Percentiles rank a stretch among this genome's conserved stretches.
These are phyloP conservation scores for Tuta absoluta DNA, from an alignment of 2,888 invertebrate genomes.

Conservation along the genomic window DNA sequence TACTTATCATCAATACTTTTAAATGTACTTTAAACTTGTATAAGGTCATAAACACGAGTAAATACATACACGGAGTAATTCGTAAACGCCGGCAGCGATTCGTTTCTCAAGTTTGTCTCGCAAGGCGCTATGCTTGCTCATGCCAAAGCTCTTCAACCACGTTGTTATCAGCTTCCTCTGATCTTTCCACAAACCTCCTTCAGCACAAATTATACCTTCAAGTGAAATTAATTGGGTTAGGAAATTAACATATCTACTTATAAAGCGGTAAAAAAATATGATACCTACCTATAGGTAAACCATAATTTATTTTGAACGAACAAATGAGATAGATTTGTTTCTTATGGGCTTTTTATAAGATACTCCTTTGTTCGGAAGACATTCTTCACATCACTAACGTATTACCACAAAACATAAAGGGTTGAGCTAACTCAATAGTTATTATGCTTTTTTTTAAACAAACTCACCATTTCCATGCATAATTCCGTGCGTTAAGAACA, in stretches of 20 bases:
- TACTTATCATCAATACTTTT: neutral
- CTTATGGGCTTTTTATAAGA: too few species aligned
- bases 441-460: too few species aligned
- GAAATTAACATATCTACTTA: conserved; percentile 16
- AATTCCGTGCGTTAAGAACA: conserved; percentile 92
- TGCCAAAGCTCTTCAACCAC: conserved; percentile 88
- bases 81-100: conserved; percentile 82
- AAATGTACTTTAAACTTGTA: too few species aligned
- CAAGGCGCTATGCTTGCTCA: conserved; percentile 83
- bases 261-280: neutral
- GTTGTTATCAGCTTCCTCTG: conserved; percentile 87
- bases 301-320: too few species aligned
- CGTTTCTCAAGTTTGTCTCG: conserved; percentile 84
- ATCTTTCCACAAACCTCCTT: conserved; percentile 90
- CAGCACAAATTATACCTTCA: conserved; percentile 90
- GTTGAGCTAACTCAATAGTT: too few species aligned
- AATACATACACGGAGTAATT: conserved; percentile 80
- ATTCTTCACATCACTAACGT: too few species aligned
- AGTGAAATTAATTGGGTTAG: conserved; percentile 30
- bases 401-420: too few species aligned
- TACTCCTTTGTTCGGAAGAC: too few species aligned
- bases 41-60: neutral
- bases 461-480: conserved; percentile 93
- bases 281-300: too few species aligned
- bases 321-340: too few species aligned